phyloP scores from a whole-genome alignment of 2,888 invertebrate genomes.

The Saturnia pavonia region DNA sequence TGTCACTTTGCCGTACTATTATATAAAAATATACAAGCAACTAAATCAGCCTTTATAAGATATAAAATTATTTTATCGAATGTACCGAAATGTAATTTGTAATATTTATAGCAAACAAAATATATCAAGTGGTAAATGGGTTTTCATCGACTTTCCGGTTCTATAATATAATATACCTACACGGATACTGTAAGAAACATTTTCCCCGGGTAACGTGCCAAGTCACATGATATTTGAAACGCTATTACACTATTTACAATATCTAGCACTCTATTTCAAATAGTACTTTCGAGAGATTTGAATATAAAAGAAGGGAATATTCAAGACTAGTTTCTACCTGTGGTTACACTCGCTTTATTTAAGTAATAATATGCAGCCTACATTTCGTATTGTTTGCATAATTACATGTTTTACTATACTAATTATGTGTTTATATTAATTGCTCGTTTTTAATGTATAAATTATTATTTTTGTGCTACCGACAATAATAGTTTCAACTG shows the following conservation, averaged over 20 bases:
- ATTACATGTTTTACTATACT: too few relatives aligned
- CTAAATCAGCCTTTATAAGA: not conserved
- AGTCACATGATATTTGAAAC: not conserved
- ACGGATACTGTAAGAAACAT: not conserved
- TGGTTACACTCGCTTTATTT: not conserved
- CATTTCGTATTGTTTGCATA: too few relatives aligned
- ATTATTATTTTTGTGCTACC: too few relatives aligned
- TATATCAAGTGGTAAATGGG: slow-evolving; percentile 9
- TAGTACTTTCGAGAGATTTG: not conserved
- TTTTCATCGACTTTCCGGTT: slow-evolving; percentile 10
- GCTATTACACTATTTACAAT: not conserved
- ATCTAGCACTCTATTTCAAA: slow-evolving; percentile 3
- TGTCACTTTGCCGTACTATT: not conserved
- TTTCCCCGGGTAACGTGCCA: not conserved
- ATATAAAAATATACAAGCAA: not conserved
- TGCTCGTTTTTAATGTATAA: too few relatives aligned
- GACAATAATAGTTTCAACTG: too few relatives aligned
- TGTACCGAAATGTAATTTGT: not conserved
- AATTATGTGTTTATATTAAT: too few relatives aligned
- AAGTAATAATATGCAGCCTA: too few relatives aligned
- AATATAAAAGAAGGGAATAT: not conserved
- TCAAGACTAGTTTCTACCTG: not conserved
- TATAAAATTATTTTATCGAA: not conserved
- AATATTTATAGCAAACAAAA: not conserved
- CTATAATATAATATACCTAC: slow-evolving; percentile 4